Percentiles rank a stretch among this genome's conserved stretches.
Conservation (phyloP, 2,113 vertebrate species). For the Amblyornis subalaris region DNA sequence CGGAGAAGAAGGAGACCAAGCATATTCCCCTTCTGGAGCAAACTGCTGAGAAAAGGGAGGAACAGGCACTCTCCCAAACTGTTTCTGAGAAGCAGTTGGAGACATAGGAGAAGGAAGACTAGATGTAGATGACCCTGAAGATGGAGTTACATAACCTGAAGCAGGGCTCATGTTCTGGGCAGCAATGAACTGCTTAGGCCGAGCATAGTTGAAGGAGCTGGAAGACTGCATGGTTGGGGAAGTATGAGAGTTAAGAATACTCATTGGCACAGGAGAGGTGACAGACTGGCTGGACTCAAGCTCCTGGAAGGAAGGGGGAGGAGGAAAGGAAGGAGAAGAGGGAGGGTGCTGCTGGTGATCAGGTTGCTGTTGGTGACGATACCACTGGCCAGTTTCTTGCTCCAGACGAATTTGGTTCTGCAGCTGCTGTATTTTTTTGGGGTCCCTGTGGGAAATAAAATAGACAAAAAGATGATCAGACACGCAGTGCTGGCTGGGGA, state of each 20-base stretch:
- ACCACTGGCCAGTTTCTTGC: slow-evolving; percentile 79
- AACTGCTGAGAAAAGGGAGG: slow-evolving; percentile 76
- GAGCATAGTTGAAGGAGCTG: slow-evolving; percentile 95
- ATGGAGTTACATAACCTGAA: slow-evolving; percentile 80
- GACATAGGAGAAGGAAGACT: slow-evolving; percentile 89
- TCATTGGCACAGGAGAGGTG: slow-evolving; percentile 71
- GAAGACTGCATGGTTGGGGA: slow-evolving; percentile 86
- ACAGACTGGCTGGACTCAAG: slow-evolving; percentile 75
- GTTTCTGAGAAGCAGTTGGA: slow-evolving; percentile 80
- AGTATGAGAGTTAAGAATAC: slow-evolving; percentile 74
- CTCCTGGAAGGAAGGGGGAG: slow-evolving; percentile 89
- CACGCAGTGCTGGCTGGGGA: background rate
- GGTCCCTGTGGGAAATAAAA: slow-evolving; percentile 77
- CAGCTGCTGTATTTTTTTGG: slow-evolving; percentile 88
- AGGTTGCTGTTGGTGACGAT: slow-evolving; percentile 67
- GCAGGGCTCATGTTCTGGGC: slow-evolving; percentile 84
- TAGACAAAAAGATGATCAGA: slow-evolving; percentile 33
- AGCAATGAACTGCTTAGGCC: slow-evolving; percentile 98
- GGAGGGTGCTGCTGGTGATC: slow-evolving; percentile 58
- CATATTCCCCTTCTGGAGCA: slow-evolving; percentile 71
- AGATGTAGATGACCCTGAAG: slow-evolving; percentile 87
- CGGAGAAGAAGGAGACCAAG: slow-evolving; percentile 84
- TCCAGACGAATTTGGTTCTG: slow-evolving; percentile 91
- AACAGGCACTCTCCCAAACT: slow-evolving; percentile 74
- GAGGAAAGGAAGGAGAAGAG: slow-evolving; percentile 85